phyloP scores from a whole-genome alignment of 2,888 invertebrate species.

The Orchestes rusci region DNA sequence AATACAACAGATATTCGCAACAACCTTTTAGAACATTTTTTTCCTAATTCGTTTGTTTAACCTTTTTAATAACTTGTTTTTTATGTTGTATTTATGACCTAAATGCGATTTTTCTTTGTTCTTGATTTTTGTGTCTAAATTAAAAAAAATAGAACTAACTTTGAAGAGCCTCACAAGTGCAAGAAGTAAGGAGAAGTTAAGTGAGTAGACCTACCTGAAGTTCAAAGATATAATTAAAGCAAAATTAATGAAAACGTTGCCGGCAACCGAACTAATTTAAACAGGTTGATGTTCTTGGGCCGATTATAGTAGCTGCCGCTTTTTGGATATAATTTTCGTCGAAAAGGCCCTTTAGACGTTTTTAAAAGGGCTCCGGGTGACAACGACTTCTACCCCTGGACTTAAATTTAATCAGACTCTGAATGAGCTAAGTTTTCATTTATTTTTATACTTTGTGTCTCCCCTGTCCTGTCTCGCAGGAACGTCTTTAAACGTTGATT shows the following conservation, averaged over 20 bases:
- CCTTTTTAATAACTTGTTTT: no score
- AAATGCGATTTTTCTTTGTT: no score
- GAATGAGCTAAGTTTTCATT: constrained; percentile 40
- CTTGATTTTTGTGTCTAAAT: no score
- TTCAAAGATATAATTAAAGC: constrained; percentile 11
- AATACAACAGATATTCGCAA: no score
- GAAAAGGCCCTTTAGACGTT: constrained; percentile 32
- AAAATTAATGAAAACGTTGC: constrained; percentile 29
- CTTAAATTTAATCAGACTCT: constrained; percentile 38
- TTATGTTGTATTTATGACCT: no score
- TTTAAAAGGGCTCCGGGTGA: constrained; percentile 32
- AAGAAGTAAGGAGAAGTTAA: no score
- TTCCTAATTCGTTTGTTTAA: no score
- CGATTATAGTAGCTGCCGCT: constrained; percentile 27
- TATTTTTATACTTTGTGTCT: constrained; percentile 38
- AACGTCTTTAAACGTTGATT: constrained; percentile 29
- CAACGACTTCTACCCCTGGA: constrained; percentile 30
- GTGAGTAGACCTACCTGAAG: no score
- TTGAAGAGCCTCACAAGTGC: no score
- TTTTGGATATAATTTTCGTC: constrained; percentile 32
- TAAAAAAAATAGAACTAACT: no score
- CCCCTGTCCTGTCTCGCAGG: constrained; percentile 31
- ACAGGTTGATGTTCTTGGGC: constrained; percentile 28
- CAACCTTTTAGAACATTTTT: no score
- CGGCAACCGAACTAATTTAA: constrained; percentile 30